Evolutionary conservation across 2,113 vertebrate genomes (phyloP).

Genomic region (Syngnathus scovelli): DNA sequence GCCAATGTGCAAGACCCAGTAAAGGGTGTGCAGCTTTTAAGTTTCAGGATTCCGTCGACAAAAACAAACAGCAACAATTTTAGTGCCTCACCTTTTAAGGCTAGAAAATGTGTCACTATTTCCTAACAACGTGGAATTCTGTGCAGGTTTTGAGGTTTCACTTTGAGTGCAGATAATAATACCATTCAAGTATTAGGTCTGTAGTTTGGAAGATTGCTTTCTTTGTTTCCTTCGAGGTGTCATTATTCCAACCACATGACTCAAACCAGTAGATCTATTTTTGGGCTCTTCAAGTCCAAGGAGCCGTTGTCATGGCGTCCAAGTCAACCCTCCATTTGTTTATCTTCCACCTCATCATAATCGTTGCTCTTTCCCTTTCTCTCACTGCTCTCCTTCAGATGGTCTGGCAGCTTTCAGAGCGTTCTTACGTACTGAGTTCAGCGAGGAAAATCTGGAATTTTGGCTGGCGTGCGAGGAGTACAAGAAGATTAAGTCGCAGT

Average conservation of each 20-base stretch:
- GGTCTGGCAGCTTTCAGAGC: conserved; percentile 92
- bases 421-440: conserved; percentile 95
- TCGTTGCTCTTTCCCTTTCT: conserved; percentile 9
- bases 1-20: neutral
- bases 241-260: conserved; percentile 47
- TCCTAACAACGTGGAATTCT: neutral
- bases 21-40: neutral
- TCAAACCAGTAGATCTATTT: conserved; percentile 52
- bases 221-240: conserved; percentile 1
- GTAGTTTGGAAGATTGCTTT: neutral
- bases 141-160: neutral
- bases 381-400: conserved; percentile 68
- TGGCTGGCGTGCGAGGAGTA: conserved; percentile 98
- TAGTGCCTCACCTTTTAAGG: neutral
- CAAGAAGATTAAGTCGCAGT: conserved; percentile 94
- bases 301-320: conserved; percentile 55
- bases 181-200: neutral
- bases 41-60: too few species aligned
- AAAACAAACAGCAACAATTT: neutral
- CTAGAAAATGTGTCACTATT: neutral
- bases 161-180: neutral
- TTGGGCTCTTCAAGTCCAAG: conserved; percentile 32
- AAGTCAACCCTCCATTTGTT: conserved; percentile 41
- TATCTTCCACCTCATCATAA: neutral
- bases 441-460: conserved; percentile 98